phyloP scores from a whole-genome alignment of 2,113 vertebrate genomes.

The Cygnus atratus region DNA sequence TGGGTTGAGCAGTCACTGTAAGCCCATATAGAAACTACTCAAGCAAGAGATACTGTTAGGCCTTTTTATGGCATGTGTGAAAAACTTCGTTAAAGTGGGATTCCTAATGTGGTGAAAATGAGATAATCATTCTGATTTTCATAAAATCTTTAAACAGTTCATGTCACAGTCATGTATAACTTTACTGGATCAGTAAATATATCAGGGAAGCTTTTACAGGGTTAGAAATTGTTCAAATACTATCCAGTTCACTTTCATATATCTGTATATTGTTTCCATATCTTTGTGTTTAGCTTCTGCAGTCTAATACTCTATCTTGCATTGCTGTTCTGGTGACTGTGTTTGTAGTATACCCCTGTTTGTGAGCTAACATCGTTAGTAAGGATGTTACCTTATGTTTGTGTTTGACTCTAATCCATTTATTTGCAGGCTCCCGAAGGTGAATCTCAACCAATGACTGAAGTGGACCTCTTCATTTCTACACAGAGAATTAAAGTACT shows the following conservation, averaged over 20 bases:
- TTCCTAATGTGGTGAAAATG: background rate
- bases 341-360: slow-evolving; percentile 57
- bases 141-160: background rate
- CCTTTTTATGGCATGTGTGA: background rate
- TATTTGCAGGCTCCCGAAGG: slow-evolving; percentile 86
- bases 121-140: background rate
- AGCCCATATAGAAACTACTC: background rate
- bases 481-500: slow-evolving; percentile 98
- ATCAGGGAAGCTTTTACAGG: background rate
- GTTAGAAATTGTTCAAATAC: background rate
- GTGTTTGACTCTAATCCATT: background rate
- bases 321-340: slow-evolving; percentile 73
- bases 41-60: background rate
- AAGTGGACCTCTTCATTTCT: slow-evolving; percentile 98
- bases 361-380: slow-evolving; percentile 35
- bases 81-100: background rate
- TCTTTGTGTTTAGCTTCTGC: slow-evolving; percentile 55
- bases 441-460: slow-evolving; percentile 91
- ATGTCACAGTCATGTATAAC: background rate
- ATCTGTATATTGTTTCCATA: slow-evolving; percentile 25
- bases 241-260: background rate
- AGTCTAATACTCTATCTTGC: slow-evolving; percentile 47
- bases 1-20: background rate
- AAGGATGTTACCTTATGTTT: background rate
- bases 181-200: background rate